These are phyloP conservation scores for Bos javanicus DNA, from an alignment of 2,113 vertebrate genomes.

Conservation along the genomic window DNA sequence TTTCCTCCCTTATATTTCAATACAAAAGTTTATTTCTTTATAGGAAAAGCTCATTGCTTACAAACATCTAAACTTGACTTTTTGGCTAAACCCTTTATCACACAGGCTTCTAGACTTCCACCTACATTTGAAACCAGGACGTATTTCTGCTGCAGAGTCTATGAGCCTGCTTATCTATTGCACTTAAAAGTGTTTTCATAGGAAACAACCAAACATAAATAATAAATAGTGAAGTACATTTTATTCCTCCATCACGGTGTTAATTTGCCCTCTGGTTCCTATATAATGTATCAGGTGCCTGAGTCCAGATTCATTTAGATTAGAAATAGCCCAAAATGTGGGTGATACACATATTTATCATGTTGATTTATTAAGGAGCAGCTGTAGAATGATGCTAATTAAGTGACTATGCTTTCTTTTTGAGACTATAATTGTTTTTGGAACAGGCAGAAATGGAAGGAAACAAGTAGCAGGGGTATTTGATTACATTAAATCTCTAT, in stretches of 20 bases:
- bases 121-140: slow-evolving; percentile 6
- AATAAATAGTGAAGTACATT: slow-evolving; percentile 56
- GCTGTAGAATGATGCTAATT: slow-evolving; percentile 63
- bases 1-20: background rate
- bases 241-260: slow-evolving; percentile 51
- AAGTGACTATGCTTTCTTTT: slow-evolving; percentile 19
- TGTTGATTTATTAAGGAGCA: slow-evolving; percentile 70
- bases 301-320: slow-evolving; percentile 64
- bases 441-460: background rate
- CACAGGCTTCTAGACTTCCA: background rate
- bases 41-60: background rate
- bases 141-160: background rate
- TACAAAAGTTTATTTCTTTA: background rate
- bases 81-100: background rate
- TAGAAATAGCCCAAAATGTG: slow-evolving; percentile 53
- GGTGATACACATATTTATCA: slow-evolving; percentile 63
- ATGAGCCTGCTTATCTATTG: background rate
- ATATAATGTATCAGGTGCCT: slow-evolving; percentile 41
- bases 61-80: slow-evolving; percentile 29
- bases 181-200: slow-evolving; percentile 56
- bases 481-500: background rate
- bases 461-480: background rate
- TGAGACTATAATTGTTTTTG: slow-evolving; percentile 55
- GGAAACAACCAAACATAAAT: slow-evolving; percentile 56
- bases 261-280: slow-evolving; percentile 60